Evolutionary conservation across 2,113 vertebrate genomes (phyloP).

Genomic region (Naja naja): DNA sequence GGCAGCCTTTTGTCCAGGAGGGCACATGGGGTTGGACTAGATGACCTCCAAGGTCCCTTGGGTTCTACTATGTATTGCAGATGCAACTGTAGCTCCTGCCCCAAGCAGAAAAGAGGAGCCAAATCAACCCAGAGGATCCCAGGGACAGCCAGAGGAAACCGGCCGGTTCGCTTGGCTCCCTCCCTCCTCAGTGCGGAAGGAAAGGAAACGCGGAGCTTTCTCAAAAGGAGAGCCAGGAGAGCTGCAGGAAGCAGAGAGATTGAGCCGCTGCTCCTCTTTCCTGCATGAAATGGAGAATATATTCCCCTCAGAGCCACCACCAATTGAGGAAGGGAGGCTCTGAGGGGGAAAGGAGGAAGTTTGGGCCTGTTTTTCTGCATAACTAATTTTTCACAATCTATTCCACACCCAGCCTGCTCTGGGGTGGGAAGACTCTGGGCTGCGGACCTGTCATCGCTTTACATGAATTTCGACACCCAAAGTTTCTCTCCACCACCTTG

Average conservation of each 20-base stretch:
- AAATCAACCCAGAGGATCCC: neutral
- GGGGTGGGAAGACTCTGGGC: neutral
- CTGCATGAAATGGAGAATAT: no score
- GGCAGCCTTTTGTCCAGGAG: neutral
- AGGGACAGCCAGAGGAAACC: neutral
- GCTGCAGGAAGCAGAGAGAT: no score
- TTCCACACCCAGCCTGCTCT: neutral
- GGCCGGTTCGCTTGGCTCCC: neutral
- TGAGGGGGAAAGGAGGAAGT: neutral
- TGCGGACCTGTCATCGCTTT: neutral
- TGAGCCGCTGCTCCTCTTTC: no score
- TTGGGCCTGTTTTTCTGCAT: constrained; percentile 2
- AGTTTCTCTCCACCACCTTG: neutral
- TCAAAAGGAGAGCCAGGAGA: no score
- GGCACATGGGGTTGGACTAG: neutral
- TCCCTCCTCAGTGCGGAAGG: neutral
- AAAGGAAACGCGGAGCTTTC: no score
- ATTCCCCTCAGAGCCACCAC: neutral
- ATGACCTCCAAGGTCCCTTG: neutral
- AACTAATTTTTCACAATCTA: neutral
- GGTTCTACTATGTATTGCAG: neutral
- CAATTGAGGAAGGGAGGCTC: neutral
- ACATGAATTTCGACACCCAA: neutral
- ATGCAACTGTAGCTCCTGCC: neutral
- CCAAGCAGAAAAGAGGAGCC: neutral